Percentiles rank a stretch among this genome's conserved stretches.
phyloP scores from a whole-genome alignment of 2,797 vertebrate species.

The Paguma larvata region DNA sequence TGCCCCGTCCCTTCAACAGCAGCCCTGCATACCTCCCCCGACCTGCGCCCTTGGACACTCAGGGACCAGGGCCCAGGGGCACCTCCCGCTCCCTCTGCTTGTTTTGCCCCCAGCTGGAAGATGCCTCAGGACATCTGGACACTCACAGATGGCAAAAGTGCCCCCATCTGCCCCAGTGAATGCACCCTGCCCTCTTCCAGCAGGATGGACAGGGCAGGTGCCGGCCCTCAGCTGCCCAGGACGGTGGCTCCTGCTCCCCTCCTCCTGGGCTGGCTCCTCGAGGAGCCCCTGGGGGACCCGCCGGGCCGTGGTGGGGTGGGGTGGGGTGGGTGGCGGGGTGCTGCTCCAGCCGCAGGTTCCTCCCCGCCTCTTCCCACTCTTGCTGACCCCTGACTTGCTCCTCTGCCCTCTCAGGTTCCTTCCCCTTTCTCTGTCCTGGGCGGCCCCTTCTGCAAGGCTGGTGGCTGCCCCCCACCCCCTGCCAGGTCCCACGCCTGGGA shows the following conservation, averaged over 20 bases:
- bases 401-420: not conserved
- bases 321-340: fast-evolving
- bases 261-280: not conserved
- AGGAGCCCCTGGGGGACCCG: not conserved
- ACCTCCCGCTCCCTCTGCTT: not conserved
- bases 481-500: too few species aligned
- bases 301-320: fast-evolving
- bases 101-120: not conserved
- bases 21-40: not conserved
- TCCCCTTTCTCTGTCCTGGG: not conserved
- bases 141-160: not conserved
- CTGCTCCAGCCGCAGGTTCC: not conserved
- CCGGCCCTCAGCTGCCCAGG: not conserved
- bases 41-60: not conserved
- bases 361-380: not conserved
- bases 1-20: not conserved
- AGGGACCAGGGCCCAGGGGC: not conserved
- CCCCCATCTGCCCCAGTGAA: not conserved
- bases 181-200: not conserved
- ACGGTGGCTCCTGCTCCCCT: not conserved
- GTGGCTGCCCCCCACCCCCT: not conserved
- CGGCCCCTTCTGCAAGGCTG: not conserved
- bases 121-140: not conserved
- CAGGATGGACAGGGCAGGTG: not conserved
- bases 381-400: too few species aligned